Evolutionary conservation across 2,888 invertebrate genomes (phyloP), one percentile per base, ranked within the genome.

Genomic region (Xanthostigma xanthostigma): DNA sequence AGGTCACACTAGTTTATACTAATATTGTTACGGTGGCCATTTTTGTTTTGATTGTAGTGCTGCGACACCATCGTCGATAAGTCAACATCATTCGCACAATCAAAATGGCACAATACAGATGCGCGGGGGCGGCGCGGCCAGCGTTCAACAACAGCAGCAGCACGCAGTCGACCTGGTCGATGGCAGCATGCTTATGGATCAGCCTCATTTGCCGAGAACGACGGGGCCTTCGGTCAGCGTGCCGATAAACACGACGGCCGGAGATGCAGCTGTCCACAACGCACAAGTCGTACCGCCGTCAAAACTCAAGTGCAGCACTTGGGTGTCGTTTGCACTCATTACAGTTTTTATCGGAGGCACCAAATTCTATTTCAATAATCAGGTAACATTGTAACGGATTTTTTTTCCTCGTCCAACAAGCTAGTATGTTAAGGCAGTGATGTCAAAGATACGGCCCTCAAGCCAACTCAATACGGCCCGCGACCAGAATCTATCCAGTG

Each of bases 321-420:
- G 84, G 68, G 79, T 81, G 38, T 80, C 82, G 1, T 75, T 85
- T 56, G 78, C 79, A 11, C 63, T 85, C 42, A 78, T 79, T 2
- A 78, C 81, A 0, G 74, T 81, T 37, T 81, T 84, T 59, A 69
- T 84, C 44, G 81, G 78, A 0, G 79, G 79, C 34, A 79, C 79
- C 27, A 84, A 82, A 65, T 81, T 80, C 62, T 84, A 83, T 60
- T 81, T 84, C 52, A 79, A 81, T 60, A 71, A 75, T 57, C 77
- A 80, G 68, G 78, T 76, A 54, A 58, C 56, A 46, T 43, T n/a
- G 17, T 33, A 39, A 27, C 33, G 46, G 36, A 41, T 44, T 46
- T 13, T 3, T 36, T 51, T 47, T 49, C 49, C 50, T 27, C 27
- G 27, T 27, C 27, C 1, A 27, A 6, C 27, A 27, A 27, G 6